Conservation (phyloP, 2,113 vertebrate species). For the Manacus vitellinus region DNA sequence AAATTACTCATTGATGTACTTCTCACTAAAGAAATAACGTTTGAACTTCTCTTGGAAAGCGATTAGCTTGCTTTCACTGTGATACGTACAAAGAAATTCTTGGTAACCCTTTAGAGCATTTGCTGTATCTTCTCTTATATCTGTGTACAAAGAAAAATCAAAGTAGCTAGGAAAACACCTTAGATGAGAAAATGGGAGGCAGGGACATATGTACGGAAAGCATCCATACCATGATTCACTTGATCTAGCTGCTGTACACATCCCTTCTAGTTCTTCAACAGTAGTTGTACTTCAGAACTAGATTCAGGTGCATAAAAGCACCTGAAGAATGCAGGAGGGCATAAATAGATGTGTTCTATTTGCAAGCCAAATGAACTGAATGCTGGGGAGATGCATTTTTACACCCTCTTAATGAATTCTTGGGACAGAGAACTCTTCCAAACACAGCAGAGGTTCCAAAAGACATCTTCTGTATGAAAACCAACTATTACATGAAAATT, state of each 20-base stretch:
- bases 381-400: neutral
- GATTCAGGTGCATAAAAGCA: neutral
- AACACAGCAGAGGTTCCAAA: neutral
- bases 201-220: neutral
- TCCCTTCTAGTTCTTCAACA: neutral
- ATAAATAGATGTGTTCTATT: neutral
- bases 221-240: accelerated
- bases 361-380: neutral
- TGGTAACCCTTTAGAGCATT: neutral
- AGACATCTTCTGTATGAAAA: neutral
- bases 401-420: neutral
- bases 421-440: neutral
- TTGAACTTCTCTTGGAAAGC: neutral
- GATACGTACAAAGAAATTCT: neutral
- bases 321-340: neutral
- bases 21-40: neutral
- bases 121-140: neutral
- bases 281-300: neutral
- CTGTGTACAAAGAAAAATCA: neutral
- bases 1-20: slow-evolving; percentile 8
- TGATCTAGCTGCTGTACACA: neutral
- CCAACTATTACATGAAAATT: neutral
- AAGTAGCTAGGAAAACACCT: neutral
- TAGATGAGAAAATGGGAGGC: neutral
- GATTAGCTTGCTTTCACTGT: neutral